These are phyloP conservation scores for Metopolophium dirhodum DNA, from an alignment of 1,140 invertebrate species.

Conservation along the genomic window DNA sequence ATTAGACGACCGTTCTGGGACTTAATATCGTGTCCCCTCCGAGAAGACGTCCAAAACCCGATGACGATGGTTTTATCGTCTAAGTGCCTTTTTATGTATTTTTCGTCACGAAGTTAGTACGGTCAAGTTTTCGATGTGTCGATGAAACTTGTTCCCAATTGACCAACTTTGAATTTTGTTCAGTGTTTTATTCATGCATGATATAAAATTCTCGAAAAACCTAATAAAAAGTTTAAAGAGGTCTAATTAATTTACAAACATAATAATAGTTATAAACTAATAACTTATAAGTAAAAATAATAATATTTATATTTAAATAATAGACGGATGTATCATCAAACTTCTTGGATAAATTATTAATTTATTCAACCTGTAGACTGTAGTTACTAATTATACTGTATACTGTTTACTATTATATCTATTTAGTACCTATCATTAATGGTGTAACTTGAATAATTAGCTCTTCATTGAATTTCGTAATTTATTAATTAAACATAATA, in stretches of 20 bases:
- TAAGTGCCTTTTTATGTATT: constrained; percentile 38
- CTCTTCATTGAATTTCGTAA: neutral
- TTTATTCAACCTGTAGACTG: neutral
- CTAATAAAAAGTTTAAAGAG: too few relatives aligned
- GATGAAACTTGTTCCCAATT: neutral
- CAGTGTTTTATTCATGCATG: neutral
- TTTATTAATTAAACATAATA: neutral
- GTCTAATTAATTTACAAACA: neutral
- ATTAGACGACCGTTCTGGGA: constrained; percentile 31
- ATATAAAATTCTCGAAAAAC: too few relatives aligned
- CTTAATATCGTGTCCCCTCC: neutral
- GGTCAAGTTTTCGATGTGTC: neutral
- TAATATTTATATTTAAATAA: neutral
- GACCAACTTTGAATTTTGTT: neutral
- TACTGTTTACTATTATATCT: neutral
- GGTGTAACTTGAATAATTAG: neutral
- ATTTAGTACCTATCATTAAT: neutral
- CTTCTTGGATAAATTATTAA: neutral
- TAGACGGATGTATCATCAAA: neutral
- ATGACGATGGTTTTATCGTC: constrained; percentile 12
- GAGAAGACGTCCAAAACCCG: neutral
- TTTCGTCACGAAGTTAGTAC: neutral
- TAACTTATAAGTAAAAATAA: too few relatives aligned
- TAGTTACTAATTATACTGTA: neutral
- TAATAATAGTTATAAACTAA: neutral